phyloP scores from a whole-genome alignment of 2,888 invertebrate genomes.

The Trichacis sp. region DNA sequence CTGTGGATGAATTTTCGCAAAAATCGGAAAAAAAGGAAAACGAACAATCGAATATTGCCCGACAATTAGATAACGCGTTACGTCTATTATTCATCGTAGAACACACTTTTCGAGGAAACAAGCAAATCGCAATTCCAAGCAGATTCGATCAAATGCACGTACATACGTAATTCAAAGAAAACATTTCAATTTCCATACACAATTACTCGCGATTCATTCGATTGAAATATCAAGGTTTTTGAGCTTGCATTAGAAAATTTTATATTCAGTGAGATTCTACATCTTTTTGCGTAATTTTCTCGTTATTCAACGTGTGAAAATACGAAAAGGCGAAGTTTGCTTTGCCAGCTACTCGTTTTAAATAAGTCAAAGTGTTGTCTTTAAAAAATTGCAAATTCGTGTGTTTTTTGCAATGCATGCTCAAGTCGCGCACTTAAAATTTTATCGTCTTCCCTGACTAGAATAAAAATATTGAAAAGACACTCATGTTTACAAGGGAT shows the following conservation, averaged over 20 bases:
- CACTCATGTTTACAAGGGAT: conserved; percentile 12
- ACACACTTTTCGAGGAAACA: background rate
- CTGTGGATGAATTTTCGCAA: background rate
- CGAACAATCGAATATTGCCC: background rate
- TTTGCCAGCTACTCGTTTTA: background rate
- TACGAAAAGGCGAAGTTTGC: background rate
- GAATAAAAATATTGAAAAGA: conserved; percentile 16
- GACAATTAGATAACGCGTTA: background rate
- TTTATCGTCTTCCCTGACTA: conserved; percentile 30
- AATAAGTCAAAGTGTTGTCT: background rate
- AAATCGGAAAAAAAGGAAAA: background rate
- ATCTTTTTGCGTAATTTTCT: background rate
- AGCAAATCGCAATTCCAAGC: background rate
- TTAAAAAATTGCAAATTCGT: conserved; percentile 1
- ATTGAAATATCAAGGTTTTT: background rate
- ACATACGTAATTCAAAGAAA: background rate
- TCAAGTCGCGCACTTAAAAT: background rate
- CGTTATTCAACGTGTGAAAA: background rate
- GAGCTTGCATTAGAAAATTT: conserved; percentile 5
- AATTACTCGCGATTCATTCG: background rate
- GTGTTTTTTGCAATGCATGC: conserved; percentile 3
- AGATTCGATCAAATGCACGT: too few relatives aligned
- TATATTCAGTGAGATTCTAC: background rate
- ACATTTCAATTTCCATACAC: background rate
- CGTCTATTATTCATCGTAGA: background rate